These are phyloP conservation scores for Lerista edwardsae DNA, from an alignment of 2,797 vertebrate genomes.

Conservation along the genomic window DNA sequence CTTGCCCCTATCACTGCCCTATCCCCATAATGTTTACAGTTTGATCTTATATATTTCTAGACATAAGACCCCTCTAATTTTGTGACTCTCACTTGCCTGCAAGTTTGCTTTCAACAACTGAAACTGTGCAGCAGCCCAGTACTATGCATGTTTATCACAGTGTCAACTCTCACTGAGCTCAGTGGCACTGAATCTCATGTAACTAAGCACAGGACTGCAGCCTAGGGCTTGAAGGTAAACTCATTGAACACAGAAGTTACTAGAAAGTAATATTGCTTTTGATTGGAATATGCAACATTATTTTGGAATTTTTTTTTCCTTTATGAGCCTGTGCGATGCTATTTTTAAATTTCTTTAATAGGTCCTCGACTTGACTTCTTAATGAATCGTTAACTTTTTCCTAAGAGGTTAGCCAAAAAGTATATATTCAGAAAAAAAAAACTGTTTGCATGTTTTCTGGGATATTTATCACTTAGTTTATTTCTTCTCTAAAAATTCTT, in stretches of 20 bases:
- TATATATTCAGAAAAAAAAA: constrained; percentile 35
- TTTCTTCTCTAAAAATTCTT: constrained; percentile 45
- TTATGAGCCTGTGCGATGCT: not conserved
- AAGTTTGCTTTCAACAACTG: not conserved
- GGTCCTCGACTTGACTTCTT: not conserved
- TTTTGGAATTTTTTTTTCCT: constrained; percentile 27
- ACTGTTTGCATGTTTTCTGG: constrained; percentile 41
- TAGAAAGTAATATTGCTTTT: not conserved
- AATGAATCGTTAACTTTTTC: constrained; percentile 55
- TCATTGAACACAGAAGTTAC: not conserved
- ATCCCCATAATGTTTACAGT: not conserved
- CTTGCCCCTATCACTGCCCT: too few relatives aligned
- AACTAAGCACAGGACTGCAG: not conserved
- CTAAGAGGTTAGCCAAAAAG: constrained; percentile 27
- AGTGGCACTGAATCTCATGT: not conserved
- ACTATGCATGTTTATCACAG: not conserved
- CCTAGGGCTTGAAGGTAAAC: not conserved
- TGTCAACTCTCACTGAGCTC: too few relatives aligned
- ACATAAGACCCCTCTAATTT: too few relatives aligned
- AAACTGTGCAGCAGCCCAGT: not conserved
- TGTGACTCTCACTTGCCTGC: too few relatives aligned
- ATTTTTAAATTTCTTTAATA: constrained; percentile 30
- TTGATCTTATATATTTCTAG: not conserved
- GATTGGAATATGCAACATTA: not conserved
- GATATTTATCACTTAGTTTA: constrained; percentile 32